Percentiles rank a stretch among this genome's conserved stretches.
These are phyloP conservation scores for Sakesphorus luctuosus DNA, from an alignment of 2,113 vertebrate genomes.

Conservation along the genomic window DNA sequence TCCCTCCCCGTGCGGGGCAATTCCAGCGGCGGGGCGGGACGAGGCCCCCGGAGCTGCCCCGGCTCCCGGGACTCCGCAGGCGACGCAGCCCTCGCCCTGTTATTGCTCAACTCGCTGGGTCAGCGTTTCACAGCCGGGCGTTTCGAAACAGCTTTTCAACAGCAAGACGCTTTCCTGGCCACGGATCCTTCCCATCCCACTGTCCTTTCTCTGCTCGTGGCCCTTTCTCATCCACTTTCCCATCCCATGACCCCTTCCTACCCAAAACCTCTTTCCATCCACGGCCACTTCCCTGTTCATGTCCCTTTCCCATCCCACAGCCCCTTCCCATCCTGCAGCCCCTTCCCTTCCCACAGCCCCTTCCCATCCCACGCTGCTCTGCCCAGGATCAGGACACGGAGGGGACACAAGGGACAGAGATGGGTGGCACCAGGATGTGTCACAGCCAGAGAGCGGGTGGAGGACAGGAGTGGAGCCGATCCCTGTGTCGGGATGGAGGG, in stretches of 20 bases:
- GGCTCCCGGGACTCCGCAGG: not conserved
- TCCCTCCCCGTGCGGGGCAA: not conserved
- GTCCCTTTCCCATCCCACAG: not conserved
- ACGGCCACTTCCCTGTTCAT: not conserved
- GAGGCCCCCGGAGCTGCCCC: not conserved
- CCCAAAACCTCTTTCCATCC: no score
- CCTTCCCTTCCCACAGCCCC: not conserved
- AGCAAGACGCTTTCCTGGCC: not conserved
- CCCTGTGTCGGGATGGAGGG: not conserved
- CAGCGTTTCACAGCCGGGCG: not conserved
- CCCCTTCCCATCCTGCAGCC: not conserved
- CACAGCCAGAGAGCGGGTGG: not conserved
- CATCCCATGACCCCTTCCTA: not conserved
- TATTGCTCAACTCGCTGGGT: not conserved
- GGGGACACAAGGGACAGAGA: not conserved
- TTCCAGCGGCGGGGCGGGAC: rapidly evolving
- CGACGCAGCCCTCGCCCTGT: not conserved
- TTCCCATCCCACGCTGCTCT: not conserved
- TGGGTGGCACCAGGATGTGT: not conserved
- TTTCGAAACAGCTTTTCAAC: not conserved
- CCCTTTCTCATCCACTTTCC: no score
- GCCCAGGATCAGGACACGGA: not conserved
- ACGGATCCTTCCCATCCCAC: no score
- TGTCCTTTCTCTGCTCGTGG: no score
- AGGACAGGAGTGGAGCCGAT: not conserved